These are phyloP conservation scores for Buceros bicornis DNA, from an alignment of 2,797 vertebrate species.

Conservation along the genomic window DNA sequence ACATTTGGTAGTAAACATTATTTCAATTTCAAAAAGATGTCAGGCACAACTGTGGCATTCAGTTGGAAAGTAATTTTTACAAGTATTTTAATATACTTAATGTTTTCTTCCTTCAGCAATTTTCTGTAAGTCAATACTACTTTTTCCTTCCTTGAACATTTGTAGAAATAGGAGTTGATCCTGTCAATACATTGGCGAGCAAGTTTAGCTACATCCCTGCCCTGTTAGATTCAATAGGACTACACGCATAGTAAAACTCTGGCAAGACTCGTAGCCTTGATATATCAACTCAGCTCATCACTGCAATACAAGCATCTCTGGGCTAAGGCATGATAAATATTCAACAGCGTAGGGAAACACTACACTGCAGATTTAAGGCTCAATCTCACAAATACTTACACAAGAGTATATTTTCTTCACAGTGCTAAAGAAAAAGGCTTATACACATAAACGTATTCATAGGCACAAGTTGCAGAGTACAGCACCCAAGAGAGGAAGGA, in stretches of 20 bases:
- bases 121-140: background rate
- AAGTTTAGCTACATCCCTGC: background rate
- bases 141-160: background rate
- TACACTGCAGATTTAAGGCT: constrained; percentile 57
- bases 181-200: background rate
- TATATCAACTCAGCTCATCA: constrained; percentile 46
- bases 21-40: constrained; percentile 4
- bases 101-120: background rate
- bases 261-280: constrained; percentile 33
- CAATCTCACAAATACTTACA: constrained; percentile 58
- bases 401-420: constrained; percentile 50
- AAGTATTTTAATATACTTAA: background rate
- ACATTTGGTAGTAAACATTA: constrained; percentile 17
- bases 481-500: background rate
- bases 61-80: background rate
- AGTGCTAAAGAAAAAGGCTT: constrained; percentile 53
- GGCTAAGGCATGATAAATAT: constrained; percentile 58
- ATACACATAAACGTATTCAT: constrained; percentile 15
- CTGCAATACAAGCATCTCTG: constrained; percentile 49
- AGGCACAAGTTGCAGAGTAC: background rate
- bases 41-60: background rate
- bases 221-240: background rate
- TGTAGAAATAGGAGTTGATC: background rate
- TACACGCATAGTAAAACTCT: background rate
- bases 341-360: constrained; percentile 44